Conservation (phyloP, 2,113 vertebrate genomes). For the Lophotis ruficrista region DNA sequence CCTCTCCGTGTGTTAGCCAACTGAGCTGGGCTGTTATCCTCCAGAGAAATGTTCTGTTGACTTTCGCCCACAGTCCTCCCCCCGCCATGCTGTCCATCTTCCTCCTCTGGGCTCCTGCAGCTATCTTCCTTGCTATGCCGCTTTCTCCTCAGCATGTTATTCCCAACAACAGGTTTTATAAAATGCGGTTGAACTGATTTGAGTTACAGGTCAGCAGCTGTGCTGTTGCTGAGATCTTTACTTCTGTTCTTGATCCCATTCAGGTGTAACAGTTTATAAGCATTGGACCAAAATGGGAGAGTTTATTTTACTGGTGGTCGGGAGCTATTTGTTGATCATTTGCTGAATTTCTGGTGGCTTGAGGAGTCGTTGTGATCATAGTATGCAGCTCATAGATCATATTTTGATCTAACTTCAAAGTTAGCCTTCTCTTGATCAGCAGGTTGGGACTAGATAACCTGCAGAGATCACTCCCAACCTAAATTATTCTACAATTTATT, state of each 20-base stretch:
- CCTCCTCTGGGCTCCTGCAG: background rate
- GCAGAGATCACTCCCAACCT: background rate
- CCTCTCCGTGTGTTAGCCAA: background rate
- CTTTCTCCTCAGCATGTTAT: background rate
- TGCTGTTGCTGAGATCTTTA: background rate
- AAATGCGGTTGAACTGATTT: background rate
- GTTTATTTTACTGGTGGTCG: background rate
- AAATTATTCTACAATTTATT: background rate
- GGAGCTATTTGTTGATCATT: background rate
- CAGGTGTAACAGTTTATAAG: background rate
- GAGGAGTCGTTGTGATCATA: background rate
- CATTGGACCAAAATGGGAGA: background rate
- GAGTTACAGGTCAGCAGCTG: background rate
- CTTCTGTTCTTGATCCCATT: background rate
- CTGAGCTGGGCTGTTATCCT: background rate
- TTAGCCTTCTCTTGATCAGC: background rate
- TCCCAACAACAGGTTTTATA: background rate
- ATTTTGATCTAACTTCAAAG: background rate
- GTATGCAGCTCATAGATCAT: background rate
- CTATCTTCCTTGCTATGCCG: background rate
- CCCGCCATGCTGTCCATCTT: accelerated
- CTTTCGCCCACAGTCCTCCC: background rate
- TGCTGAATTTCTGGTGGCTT: background rate
- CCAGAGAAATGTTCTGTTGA: background rate
- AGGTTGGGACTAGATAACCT: background rate